Evolutionary conservation across 1,140 invertebrate genomes (phyloP).

Genomic region (Drosophila chauvacae): DNA sequence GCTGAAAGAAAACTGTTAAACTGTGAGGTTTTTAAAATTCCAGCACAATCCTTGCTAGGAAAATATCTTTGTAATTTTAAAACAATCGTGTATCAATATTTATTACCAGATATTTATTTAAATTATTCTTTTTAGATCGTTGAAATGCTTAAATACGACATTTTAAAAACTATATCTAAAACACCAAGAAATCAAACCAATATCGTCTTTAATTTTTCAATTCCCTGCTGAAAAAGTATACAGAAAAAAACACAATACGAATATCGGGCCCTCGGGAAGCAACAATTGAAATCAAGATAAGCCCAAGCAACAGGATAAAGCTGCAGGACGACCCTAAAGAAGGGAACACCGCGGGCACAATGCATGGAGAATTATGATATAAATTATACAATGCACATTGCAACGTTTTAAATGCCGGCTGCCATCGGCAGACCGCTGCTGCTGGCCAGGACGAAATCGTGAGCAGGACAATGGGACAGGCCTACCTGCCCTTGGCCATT

Average conservation of each 20-base stretch:
- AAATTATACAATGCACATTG: slow-evolving; percentile 81
- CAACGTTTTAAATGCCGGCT: slow-evolving; percentile 71
- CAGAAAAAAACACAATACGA: slow-evolving; percentile 10
- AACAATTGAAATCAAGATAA: slow-evolving; percentile 72
- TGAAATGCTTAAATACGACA: neutral
- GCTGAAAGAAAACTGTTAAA: too few species aligned
- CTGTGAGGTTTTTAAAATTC: too few species aligned
- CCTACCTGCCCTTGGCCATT: slow-evolving; percentile 58
- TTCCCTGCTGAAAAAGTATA: slow-evolving; percentile 10
- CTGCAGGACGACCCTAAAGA: slow-evolving; percentile 59
- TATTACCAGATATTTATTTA: neutral
- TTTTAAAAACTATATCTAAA: neutral
- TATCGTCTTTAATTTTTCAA: slow-evolving; percentile 18
- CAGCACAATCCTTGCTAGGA: neutral
- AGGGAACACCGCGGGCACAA: slow-evolving; percentile 34
- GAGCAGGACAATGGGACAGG: slow-evolving; percentile 68
- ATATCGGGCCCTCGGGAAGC: slow-evolving; percentile 8
- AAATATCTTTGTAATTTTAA: neutral
- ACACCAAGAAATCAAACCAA: neutral
- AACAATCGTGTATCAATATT: neutral
- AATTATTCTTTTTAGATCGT: too few species aligned
- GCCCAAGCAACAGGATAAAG: slow-evolving; percentile 55
- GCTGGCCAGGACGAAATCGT: slow-evolving; percentile 52
- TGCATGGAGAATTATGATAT: slow-evolving; percentile 73
- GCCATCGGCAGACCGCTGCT: slow-evolving; percentile 32